Evolutionary conservation across 2,113 vertebrate species (phyloP).

Genomic region (Suncus etruscus): DNA sequence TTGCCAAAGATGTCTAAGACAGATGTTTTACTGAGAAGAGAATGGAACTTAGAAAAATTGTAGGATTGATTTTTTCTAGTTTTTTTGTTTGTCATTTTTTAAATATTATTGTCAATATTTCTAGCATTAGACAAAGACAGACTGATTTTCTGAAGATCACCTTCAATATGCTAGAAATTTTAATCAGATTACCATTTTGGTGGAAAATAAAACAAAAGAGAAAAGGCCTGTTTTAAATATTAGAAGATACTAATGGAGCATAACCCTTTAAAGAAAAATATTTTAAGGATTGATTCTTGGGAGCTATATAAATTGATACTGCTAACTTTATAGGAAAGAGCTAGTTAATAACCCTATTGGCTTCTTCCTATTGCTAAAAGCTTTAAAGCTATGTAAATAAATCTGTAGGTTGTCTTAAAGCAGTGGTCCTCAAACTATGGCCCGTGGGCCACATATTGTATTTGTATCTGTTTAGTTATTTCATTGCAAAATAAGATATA

Average conservation of each 20-base stretch:
- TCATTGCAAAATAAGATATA: too few relatives aligned
- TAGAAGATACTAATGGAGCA: conserved; percentile 75
- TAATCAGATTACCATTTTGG: conserved; percentile 80
- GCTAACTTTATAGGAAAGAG: neutral
- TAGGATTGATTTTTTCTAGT: conserved; percentile 27
- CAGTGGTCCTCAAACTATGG: too few relatives aligned
- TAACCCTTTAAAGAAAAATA: conserved; percentile 57
- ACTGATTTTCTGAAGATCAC: conserved; percentile 83
- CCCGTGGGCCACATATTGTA: too few relatives aligned
- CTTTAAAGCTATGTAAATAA: conserved; percentile 30
- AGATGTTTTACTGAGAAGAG: conserved; percentile 76
- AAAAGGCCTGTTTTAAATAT: conserved; percentile 70
- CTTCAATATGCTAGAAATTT: conserved; percentile 81
- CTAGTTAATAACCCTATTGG: neutral
- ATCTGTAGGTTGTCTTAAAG: neutral
- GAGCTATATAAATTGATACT: conserved; percentile 44
- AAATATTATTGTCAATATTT: conserved; percentile 75
- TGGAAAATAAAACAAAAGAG: conserved; percentile 75
- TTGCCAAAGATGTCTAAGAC: conserved; percentile 72
- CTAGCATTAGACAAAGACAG: conserved; percentile 76
- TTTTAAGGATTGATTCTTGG: conserved; percentile 73
- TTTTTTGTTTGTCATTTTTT: conserved; percentile 59
- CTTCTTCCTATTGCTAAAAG: conserved; percentile 53
- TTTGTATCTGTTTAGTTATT: too few relatives aligned
- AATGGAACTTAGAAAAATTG: conserved; percentile 77